A percentile compares a stretch with the other conserved stretches of the same genome.
Evolutionary conservation across 2,113 vertebrate genomes (phyloP).

Genomic region (Oryctolagus cuniculus): mOryCun1.1 NC_091439.1:90125001-90125500

Average conservation of each 20-base stretch:
- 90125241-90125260: background rate
- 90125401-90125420: conserved; percentile 16
- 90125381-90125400: background rate
- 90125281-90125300: background rate
- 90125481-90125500: conserved; percentile 98
- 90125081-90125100: background rate
- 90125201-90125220: background rate
- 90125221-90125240: background rate
- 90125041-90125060: background rate
- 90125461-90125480: conserved; percentile 96
- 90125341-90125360: fast-evolving
- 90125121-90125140: background rate
- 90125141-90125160: background rate
- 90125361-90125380: fast-evolving
- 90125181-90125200: background rate
- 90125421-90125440: conserved; percentile 25
- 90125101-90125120: background rate
- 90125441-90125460: conserved; percentile 95
- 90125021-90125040: background rate
- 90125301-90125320: background rate
- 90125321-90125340: background rate
- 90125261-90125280: background rate
- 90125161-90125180: background rate
- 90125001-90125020: background rate
- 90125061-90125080: background rate